These are phyloP conservation scores for Malurus cyaneus DNA, from an alignment of 2,113 vertebrate genomes.

Conservation along the genomic window DNA sequence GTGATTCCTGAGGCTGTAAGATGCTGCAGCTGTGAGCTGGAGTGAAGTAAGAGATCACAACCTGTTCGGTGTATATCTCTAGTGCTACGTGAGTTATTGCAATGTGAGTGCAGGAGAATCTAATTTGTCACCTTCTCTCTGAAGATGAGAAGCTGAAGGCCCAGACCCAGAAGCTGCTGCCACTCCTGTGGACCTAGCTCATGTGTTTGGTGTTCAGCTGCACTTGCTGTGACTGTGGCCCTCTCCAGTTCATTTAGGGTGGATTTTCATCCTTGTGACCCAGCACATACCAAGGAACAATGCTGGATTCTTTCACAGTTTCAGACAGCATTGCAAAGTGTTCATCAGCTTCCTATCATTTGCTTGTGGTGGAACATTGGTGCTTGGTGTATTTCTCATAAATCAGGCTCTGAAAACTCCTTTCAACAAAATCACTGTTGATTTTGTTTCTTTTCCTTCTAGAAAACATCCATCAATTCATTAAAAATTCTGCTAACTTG, in stretches of 20 bases:
- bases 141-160: background rate
- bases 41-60: background rate
- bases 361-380: background rate
- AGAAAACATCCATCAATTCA: background rate
- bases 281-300: background rate
- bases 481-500: background rate
- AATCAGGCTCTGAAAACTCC: background rate
- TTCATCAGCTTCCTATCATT: background rate
- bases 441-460: background rate
- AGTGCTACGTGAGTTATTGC: background rate
- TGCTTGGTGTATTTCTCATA: background rate
- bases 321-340: background rate
- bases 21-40: background rate
- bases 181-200: background rate
- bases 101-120: background rate
- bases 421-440: background rate
- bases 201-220: background rate
- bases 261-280: background rate
- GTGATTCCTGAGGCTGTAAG: background rate
- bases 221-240: background rate
- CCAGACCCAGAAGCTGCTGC: background rate
- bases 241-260: background rate
- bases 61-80: background rate
- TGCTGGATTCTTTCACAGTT: background rate
- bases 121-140: background rate